These are phyloP conservation scores for Perca fluviatilis DNA, from an alignment of 2,113 vertebrate genomes.

Conservation along the genomic window DNA sequence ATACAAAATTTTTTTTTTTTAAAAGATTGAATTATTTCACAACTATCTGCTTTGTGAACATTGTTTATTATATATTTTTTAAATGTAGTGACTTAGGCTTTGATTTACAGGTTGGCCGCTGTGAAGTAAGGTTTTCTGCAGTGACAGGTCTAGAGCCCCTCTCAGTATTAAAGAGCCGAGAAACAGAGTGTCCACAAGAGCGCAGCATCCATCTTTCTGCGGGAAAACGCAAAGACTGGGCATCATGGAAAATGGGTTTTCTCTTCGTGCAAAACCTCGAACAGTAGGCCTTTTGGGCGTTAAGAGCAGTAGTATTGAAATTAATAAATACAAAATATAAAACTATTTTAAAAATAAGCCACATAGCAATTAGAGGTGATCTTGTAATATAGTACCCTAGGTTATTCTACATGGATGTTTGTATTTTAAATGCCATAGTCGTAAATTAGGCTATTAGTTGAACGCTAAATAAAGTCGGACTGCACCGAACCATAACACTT, in stretches of 20 bases:
- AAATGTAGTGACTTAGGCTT: too few relatives aligned
- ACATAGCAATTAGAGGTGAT: not conserved
- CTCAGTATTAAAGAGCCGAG: too few relatives aligned
- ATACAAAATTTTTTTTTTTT: too few relatives aligned
- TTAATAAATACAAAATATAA: accelerated
- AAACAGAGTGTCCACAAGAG: slow-evolving; percentile 45
- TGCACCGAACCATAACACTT: not conserved
- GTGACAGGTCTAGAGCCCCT: too few relatives aligned
- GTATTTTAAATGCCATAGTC: not conserved
- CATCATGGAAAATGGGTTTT: not conserved
- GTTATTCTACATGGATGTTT: not conserved
- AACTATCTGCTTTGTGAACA: not conserved
- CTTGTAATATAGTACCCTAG: too few relatives aligned
- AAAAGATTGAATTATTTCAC: not conserved
- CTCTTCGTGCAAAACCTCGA: not conserved
- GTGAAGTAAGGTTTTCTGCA: not conserved
- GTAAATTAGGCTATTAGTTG: not conserved
- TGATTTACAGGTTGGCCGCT: not conserved
- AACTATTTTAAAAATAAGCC: not conserved
- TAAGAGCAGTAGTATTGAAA: accelerated
- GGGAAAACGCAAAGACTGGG: not conserved
- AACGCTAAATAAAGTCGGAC: not conserved
- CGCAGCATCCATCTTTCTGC: slow-evolving; percentile 43
- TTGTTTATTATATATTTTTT: too few relatives aligned
- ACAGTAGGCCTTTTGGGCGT: not conserved